Evolutionary conservation across 2,888 invertebrate genomes (phyloP), one percentile per base, ranked within the genome.

Genomic region (Lamproptera curius): DNA sequence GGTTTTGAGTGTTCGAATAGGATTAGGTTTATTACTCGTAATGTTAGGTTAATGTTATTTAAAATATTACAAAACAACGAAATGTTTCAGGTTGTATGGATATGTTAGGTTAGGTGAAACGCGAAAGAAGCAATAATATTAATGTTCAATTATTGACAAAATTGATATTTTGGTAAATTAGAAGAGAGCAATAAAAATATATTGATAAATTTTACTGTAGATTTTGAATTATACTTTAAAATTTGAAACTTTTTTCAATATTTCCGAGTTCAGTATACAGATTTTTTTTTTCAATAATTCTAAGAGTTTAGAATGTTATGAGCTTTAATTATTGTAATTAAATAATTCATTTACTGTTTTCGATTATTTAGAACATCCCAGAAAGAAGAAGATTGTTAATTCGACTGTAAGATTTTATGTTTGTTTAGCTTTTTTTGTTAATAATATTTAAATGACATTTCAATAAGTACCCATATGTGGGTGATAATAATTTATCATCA

Each of bases 311-410:
- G 39, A 28, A 40, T 40, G 49, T 49, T 49, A 14, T 39, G 16
- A 49, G 49, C 49, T 49, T 49, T 49, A 49, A 49, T 49, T 49
- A 49, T 26, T 43, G 35, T 49, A 43, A 43, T 40, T 43, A 14
- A 2, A 8, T 15, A 16, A 40, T 10, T 14, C 1, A 13, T 14
- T 5, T 14, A n/a, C 28, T 34, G 42, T 34, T 44, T 47, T 43
- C 45, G 10, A 28, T 28, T 28, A 10, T 10, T 28, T 13, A 20
- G 31, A 35, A 39, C 14, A 33, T 13, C 2, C 38, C 23, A n/a
- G n/a, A n/a, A n/a, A n/a, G n/a, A n/a, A n/a, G n/a, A n/a, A n/a
- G n/a, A n/a, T n/a, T n/a, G n/a, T n/a, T n/a, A n/a, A n/a, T n/a
- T n/a, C n/a, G n/a, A n/a, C n/a, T n/a, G n/a, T n/a, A n/a, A n/a